Evolutionary conservation across 2,888 invertebrate species (phyloP), one percentile per base, ranked within the genome.

Genomic region (Auanema sp.): DNA sequence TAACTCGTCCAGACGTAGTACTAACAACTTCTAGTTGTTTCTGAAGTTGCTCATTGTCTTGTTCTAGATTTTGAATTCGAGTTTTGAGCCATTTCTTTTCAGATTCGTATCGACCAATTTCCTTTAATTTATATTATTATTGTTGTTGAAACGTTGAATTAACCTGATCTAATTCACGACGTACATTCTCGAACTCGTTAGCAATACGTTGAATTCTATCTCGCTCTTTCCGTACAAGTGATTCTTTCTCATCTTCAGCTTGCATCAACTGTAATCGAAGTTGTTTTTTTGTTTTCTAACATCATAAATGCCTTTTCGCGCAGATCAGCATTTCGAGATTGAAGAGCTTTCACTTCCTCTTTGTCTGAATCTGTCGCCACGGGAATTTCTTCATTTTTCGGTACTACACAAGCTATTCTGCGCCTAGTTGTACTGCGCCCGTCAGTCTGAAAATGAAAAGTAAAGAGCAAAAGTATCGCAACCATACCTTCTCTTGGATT

Each of bases 111-210:
- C 65, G 66, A 16, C 58, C 42, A 58, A 76, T 77, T 53, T 78
- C 72, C 65, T 73, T 55, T 50, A 68, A 24, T 23, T n/a, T n/a
- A 8, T 23, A 21, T n/a, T 14, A 43, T 11, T 16, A 58, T 8
- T 40, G 23, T 61, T 67, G 41, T 43, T 63, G 60, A 62, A 6
- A 2, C 8, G 10, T 50, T 10, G 33, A 5, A 25, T 16, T 58
- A 25, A 77, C 77, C 54, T 72, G 66, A 47, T 78, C 77, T n/a
- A 81, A 61, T 60, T 81, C 79, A 24, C 64, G 59, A 18, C 76
- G 62, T 14, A 81, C 69, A 25, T 77, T 76, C 57, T 81, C 80
- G 51, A 81, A 80, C 53, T 81, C 81, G 47, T 60, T 66, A 24
- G 73, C 78, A 8, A 82, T 58, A 42, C 74, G 72, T 49, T 76